These are phyloP conservation scores for Erpornis zantholeuca DNA, from an alignment of 2,113 vertebrate genomes.

Conservation along the genomic window DNA sequence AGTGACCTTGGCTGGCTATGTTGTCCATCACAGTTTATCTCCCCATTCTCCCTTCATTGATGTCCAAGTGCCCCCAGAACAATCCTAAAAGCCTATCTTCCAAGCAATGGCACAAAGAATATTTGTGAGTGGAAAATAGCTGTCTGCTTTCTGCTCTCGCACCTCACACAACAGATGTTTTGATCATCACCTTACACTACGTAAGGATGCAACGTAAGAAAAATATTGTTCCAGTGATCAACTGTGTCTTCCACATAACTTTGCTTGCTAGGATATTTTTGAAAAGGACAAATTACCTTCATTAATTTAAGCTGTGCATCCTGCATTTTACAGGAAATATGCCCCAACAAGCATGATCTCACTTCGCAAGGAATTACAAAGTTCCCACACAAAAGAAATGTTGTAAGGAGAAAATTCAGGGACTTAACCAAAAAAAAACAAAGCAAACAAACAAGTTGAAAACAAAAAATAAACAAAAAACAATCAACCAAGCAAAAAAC, in stretches of 20 bases:
- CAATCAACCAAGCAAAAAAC: background rate
- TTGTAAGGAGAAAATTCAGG: background rate
- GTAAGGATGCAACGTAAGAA: background rate
- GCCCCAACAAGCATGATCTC: background rate
- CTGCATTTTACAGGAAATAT: background rate
- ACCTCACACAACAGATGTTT: background rate
- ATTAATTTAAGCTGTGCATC: background rate
- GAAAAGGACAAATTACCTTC: conserved; percentile 14
- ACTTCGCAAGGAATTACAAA: background rate
- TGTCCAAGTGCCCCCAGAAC: background rate
- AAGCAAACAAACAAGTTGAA: background rate
- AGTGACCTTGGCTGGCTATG: background rate
- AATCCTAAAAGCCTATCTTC: background rate
- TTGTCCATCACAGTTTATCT: background rate
- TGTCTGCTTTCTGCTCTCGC: background rate
- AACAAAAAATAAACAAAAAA: background rate
- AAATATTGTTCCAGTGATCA: background rate
- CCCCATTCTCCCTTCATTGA: background rate
- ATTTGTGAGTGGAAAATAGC: background rate
- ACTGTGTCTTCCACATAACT: background rate
- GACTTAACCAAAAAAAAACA: background rate
- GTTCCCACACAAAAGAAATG: background rate
- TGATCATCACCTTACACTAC: background rate
- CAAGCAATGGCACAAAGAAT: background rate
- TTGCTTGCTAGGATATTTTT: background rate